Base-by-base conservation (phyloP, 2,797 vertebrate genomes). In the Molossus molossus region DNA sequence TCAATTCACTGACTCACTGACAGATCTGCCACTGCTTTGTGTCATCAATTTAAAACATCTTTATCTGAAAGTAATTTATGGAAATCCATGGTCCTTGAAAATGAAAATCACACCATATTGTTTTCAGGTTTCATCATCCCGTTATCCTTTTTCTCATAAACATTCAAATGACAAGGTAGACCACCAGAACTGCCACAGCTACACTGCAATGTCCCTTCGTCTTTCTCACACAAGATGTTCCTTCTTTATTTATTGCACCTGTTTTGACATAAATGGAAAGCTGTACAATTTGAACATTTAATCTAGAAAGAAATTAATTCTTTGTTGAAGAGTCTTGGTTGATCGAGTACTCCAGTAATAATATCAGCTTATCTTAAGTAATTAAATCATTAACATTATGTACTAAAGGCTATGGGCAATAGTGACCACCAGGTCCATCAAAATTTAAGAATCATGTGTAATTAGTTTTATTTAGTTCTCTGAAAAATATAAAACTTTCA, bases 1-100 rank as follows among this genome's bases (percentile, higher is more conserved):
- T 84, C 75, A 55, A 18, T 60, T 84, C 53, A 23, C 82, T 96
- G 95, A 95, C 86, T 95, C 94, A 96, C 72, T 79, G 45, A 79
- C n/a, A 60, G 87, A 83, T 80, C 80, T 86, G 55, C 27, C 70
- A 23, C 10, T 62, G 60, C 17, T 87, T 86, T 94, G 70, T 91
- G n/a, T 80, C 75, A 96, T 95, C 87, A 83, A 18, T 58, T 91
- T 87, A 82, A 94, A 96, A 76, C 21, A 73, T 79, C 13, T 84
- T 93, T 67, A 40, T 82, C 64, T 91, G 83, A 87, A 97, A 94
- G 89, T 85, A 91, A 91, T 79, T 89, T 55, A 65, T 64, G 76
- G 62, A 73, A 69, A 82, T 37, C 87, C 62, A 75, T 21, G 9
- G 53, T 77, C 60, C 80, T 93, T 65, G 94, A 92, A 95, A 95